phyloP scores from a whole-genome alignment of 2,113 vertebrate genomes.

The Phaetusa simplex region DNA sequence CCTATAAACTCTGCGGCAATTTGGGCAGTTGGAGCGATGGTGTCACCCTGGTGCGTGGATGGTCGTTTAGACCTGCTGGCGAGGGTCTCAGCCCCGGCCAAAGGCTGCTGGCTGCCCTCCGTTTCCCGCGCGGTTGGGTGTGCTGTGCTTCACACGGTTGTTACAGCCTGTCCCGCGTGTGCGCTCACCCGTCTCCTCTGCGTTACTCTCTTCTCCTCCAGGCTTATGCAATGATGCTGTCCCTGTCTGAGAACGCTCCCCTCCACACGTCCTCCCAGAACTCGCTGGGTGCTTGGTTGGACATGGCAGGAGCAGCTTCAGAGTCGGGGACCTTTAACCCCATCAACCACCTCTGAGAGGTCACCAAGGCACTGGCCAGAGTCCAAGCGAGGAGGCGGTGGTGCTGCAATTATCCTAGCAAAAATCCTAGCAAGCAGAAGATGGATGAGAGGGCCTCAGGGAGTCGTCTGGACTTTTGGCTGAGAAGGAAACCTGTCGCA shows the following conservation, averaged over 20 bases:
- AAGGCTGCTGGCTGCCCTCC: not conserved
- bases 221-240: conserved; percentile 99
- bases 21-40: rapidly evolving
- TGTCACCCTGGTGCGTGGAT: rapidly evolving
- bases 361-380: conserved; percentile 39
- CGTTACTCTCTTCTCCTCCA: conserved; percentile 50
- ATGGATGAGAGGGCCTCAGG: conserved; percentile 48
- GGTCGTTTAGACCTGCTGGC: not conserved
- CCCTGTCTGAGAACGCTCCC: conserved; percentile 93
- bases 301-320: conserved; percentile 89
- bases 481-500: conserved; percentile 14
- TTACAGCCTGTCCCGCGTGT: rapidly evolving
- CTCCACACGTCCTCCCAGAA: conserved; percentile 93
- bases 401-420: conserved; percentile 33
- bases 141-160: not conserved
- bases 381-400: conserved; percentile 36
- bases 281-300: conserved; percentile 97
- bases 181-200: not conserved
- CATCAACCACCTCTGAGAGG: conserved; percentile 93
- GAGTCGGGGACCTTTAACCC: conserved; percentile 93
- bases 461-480: conserved; percentile 22
- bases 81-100: not conserved
- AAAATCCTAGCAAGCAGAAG: conserved; percentile 59
- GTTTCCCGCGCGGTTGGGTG: rapidly evolving
- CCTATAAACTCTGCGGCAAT: rapidly evolving